These are phyloP conservation scores for Melangyna quadrimaculata DNA, from an alignment of 2,888 invertebrate species.

Conservation along the genomic window DNA sequence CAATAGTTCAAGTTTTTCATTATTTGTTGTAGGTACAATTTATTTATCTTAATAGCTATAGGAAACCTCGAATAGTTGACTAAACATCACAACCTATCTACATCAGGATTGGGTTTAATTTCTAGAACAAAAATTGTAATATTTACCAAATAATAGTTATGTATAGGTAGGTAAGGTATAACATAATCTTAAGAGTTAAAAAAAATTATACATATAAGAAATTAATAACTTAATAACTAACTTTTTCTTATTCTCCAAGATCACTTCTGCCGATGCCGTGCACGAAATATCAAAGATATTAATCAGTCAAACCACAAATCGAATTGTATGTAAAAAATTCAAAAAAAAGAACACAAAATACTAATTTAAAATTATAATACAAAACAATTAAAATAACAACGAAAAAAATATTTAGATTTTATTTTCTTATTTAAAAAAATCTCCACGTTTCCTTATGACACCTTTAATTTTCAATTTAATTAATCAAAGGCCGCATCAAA, in stretches of 20 bases:
- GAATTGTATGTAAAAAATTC: background rate
- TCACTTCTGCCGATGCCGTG: background rate
- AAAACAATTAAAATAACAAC: background rate
- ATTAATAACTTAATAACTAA: no score
- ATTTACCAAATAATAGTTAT: no score
- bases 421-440: background rate
- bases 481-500: constrained; percentile 56
- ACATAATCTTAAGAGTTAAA: no score
- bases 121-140: no score
- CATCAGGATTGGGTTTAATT: no score
- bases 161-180: no score
- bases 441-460: constrained; percentile 43
- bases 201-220: no score
- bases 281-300: background rate
- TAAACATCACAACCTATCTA: no score
- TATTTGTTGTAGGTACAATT: no score
- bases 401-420: background rate
- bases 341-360: background rate
- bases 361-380: background rate
- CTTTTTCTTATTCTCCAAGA: background rate
- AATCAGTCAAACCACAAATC: background rate
- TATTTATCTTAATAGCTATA: no score
- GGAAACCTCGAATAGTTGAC: no score
- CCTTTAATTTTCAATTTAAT: constrained; percentile 61
- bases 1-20: no score